Base-by-base conservation (phyloP, 2,888 invertebrate species). In the Creontiades dilutus region DNA sequence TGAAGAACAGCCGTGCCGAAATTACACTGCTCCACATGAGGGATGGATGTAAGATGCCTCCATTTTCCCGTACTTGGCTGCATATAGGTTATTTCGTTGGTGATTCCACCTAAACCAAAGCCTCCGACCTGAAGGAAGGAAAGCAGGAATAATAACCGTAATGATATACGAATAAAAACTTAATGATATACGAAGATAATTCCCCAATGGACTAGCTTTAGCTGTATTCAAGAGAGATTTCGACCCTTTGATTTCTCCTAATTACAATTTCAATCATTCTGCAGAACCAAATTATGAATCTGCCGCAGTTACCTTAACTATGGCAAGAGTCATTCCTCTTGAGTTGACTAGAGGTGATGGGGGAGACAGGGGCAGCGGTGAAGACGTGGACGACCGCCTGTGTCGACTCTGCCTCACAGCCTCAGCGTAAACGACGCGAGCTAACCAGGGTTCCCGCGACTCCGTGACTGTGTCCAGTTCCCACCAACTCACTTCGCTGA, bases 1-100 rank as follows among this genome's bases (percentile, higher is more conserved):
- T 95, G 94, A 13, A 95, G 93, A 0, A 96, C 96, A 11, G 95
- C 95, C 11, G 95, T 95, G 0, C 96, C 96, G 93, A 95, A 96
- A 93, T 96, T 96, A 92, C 96, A 96, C 92, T 96, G 96, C 92
- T 96, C 96, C 9, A 96, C 95, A 92, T 96, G 96, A 0, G 96
- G 96, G 92, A 96, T 96, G 68, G 94, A 94, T 3, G 96, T 96
- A 47, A 96, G 93, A 91, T 95, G 94, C 91, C 95, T 94, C 95
- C 96, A 96, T 92, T 95, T 94, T 12, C 95, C 94, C 2, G 93
- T 92, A 81, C 94, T 94, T 0, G 95, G 94, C 90, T 96, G 94
- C 91, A 95, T 95, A 92, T 95, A 96, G 68, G 95, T 95, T 37
- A 96, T 95, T 93, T 95, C 95, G 93, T 96, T 96, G 28, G 96